A percentile compares a stretch with the other conserved stretches of the same genome.
Evolutionary conservation across 2,888 invertebrate genomes (phyloP).

Genomic region (Hybos culiciformis): DNA sequence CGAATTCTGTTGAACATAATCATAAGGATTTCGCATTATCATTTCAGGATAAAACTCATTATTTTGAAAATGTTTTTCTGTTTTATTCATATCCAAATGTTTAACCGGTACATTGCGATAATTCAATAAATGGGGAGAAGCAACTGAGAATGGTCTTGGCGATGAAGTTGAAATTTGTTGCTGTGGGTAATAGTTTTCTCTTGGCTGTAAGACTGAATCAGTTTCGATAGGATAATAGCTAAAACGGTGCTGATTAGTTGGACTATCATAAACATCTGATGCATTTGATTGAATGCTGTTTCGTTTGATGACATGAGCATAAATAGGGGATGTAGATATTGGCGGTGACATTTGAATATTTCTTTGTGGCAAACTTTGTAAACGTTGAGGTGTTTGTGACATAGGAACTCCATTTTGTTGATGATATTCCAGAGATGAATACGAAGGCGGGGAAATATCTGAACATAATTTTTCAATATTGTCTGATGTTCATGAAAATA

Average conservation of each 20-base stretch:
- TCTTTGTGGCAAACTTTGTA: conserved; percentile 26
- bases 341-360: conserved; percentile 12
- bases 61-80: conserved; percentile 18
- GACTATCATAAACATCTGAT: conserved; percentile 28
- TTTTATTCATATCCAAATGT: not conserved
- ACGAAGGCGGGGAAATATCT: conserved; percentile 31
- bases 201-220: conserved; percentile 17
- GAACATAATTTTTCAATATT: conserved; percentile 16
- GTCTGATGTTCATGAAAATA: too few relatives aligned
- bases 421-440: conserved; percentile 29
- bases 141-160: conserved; percentile 18
- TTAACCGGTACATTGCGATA: conserved; percentile 8
- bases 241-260: conserved; percentile 14
- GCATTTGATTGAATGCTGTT: conserved; percentile 29
- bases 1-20: conserved; percentile 19
- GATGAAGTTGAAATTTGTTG: conserved; percentile 9
- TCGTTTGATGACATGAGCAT: conserved; percentile 31
- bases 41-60: too few relatives aligned
- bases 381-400: conserved; percentile 30
- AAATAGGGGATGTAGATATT: conserved; percentile 24
- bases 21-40: conserved; percentile 19
- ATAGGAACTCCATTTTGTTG: conserved; percentile 16
- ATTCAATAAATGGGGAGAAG: conserved; percentile 26
- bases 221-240: conserved; percentile 16
- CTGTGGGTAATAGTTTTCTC: not conserved